These are phyloP conservation scores for Burhinus oedicnemus DNA, from an alignment of 2,113 vertebrate genomes.

Conservation along the genomic window DNA sequence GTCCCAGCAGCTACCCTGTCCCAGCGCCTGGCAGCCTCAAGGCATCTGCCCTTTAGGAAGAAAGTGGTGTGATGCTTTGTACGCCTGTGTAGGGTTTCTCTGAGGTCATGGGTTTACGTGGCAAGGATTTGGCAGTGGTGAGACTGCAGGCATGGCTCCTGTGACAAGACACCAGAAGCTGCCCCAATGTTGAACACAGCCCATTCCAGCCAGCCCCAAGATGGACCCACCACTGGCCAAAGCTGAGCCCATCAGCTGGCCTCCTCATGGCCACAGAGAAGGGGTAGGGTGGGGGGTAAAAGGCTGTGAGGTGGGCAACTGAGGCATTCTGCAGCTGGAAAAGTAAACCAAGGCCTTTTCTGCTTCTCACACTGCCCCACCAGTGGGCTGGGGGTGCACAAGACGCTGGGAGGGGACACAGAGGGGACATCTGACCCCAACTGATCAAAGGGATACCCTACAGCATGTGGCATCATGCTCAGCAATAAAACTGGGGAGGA, in stretches of 20 bases:
- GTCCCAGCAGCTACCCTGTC: not conserved
- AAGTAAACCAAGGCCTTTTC: not conserved
- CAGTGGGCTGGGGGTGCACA: too few species aligned
- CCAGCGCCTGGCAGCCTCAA: not conserved
- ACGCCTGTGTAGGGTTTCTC: not conserved
- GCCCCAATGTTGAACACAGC: too few species aligned
- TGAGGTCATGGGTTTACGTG: accelerated
- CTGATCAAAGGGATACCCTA: not conserved
- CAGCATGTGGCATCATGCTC: too few species aligned
- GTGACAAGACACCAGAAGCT: too few species aligned
- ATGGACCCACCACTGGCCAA: too few species aligned
- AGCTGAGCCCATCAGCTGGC: too few species aligned
- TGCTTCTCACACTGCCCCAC: not conserved
- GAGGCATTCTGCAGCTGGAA: not conserved
- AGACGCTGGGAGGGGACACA: not conserved
- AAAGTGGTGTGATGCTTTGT: not conserved
- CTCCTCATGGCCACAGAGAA: not conserved
- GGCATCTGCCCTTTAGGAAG: not conserved
- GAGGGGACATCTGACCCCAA: accelerated
- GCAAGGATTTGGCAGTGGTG: not conserved
- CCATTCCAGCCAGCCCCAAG: too few species aligned
- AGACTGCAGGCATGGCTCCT: not conserved
- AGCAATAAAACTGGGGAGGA: too few species aligned
- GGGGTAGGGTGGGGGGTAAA: not conserved
- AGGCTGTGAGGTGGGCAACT: accelerated